A percentile compares a stretch with the other conserved stretches of the same genome.
These are phyloP conservation scores for Solenopsis fugax DNA, from an alignment of 1,140 invertebrate species.

Conservation along the genomic window DNA sequence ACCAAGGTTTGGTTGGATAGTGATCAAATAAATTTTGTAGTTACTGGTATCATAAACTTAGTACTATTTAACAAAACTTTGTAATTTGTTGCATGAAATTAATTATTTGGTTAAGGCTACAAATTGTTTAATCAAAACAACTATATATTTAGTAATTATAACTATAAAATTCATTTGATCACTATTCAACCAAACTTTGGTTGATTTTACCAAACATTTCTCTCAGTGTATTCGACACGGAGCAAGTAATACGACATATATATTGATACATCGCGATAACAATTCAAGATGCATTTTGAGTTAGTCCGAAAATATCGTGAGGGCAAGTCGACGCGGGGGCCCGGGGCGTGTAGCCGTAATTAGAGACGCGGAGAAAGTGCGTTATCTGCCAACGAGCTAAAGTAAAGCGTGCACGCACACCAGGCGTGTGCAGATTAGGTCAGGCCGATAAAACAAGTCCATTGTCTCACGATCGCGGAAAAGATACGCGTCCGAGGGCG, in stretches of 20 bases:
- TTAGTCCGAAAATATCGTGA: background rate
- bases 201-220: too few species aligned
- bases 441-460: slow-evolving; percentile 54
- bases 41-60: too few species aligned
- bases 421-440: slow-evolving; percentile 47
- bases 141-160: too few species aligned
- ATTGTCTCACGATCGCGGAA: slow-evolving; percentile 66
- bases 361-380: slow-evolving; percentile 55
- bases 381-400: slow-evolving; percentile 57
- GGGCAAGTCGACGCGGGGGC: background rate
- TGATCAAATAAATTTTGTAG: too few species aligned
- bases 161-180: too few species aligned
- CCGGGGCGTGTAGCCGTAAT: slow-evolving; percentile 26
- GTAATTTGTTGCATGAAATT: too few species aligned
- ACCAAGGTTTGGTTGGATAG: too few species aligned
- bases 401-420: slow-evolving; percentile 45
- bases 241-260: background rate
- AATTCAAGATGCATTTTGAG: slow-evolving; percentile 33
- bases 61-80: too few species aligned
- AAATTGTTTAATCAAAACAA: too few species aligned
- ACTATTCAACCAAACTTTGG: too few species aligned
- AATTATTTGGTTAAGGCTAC: too few species aligned
- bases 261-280: slow-evolving; percentile 4
- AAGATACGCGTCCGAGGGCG: slow-evolving; percentile 3
- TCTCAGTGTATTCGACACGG: background rate